A percentile compares a stretch with the other conserved stretches of the same genome.
Conservation (phyloP, 2,797 vertebrate genomes). For the Enteromius treurensis region DNA sequence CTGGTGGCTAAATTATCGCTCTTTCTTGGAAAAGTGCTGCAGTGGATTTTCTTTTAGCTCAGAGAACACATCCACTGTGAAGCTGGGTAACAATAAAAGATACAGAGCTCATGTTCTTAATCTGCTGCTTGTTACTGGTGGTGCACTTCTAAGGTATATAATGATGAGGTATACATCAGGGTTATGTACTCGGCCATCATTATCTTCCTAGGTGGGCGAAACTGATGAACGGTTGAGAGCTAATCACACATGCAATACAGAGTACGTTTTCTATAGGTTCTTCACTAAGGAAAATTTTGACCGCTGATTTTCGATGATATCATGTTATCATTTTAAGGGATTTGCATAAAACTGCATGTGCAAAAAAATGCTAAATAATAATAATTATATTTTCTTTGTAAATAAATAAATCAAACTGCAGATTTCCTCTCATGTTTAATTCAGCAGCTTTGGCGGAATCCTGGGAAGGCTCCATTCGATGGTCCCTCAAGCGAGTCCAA, state of each 20-base stretch:
- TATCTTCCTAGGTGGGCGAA: constrained; percentile 1
- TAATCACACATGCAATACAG: not conserved
- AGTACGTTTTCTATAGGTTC: not conserved
- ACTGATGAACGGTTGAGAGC: not conserved
- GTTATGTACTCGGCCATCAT: constrained; percentile 10
- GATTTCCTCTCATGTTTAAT: constrained; percentile 64
- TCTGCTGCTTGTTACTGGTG: constrained; percentile 24
- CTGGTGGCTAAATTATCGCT: constrained; percentile 50
- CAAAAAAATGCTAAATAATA: constrained; percentile 24
- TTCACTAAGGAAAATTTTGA: not conserved
- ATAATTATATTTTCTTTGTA: constrained; percentile 8
- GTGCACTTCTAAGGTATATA: constrained; percentile 21
- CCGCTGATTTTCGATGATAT: not conserved
- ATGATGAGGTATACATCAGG: constrained; percentile 17
- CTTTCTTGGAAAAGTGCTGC: constrained; percentile 17
- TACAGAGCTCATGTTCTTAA: constrained; percentile 6
- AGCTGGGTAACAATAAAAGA: constrained; percentile 22
- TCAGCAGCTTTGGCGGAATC: constrained; percentile 62
- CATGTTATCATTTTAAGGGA: not conserved
- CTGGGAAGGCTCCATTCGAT: constrained; percentile 60
- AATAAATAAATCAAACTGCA: constrained; percentile 34
- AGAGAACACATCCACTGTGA: constrained; percentile 14
- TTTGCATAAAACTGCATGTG: not conserved
- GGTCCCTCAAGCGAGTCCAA: constrained; percentile 66
- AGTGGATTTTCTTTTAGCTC: constrained; percentile 34